Base-by-base conservation (phyloP, 2,113 vertebrate species). In the Alouatta palliata region DNA sequence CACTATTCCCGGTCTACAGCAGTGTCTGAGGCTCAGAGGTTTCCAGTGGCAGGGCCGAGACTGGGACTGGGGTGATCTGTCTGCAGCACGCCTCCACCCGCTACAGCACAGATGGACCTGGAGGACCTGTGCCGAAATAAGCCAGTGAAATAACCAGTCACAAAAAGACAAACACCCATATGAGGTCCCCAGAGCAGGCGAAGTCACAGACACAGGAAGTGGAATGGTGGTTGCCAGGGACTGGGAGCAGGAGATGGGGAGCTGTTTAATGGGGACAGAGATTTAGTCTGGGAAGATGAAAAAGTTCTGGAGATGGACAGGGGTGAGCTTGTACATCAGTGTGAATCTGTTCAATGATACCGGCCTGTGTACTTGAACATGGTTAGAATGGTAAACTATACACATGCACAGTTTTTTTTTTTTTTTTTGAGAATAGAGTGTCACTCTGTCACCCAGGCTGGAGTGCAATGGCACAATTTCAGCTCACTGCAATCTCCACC, bases 31-130 rank as follows among this genome's bases (percentile, higher is more conserved):
- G 52, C 49, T 25, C 37, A 5, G 83, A 23, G 58, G 25, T 30
- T 35, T 16, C 23, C 1, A 47, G 21, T 25, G 9, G 27, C 47
- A 16, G 37, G 21, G 73, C n/a, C 2, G 21, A 79, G 30, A 35
- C 1, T 1, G 70, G 43, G n/a, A 32, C 8, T 19, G 12, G 2
- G 45, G 2, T 10, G 13, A 14, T 17, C 11, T 6, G n/a, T 30
- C 43, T 45, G 37, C 12, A 56, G 14, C 43, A 17, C 3, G 5
- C 12, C 37, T 73, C 21, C 37, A 73, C 37, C 23, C 13, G 71
- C 71, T 43, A 25, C 37, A 13, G 10, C 10, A 25, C 0, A 4
- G 43, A 47, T 16, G 45, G 75, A 76, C 27, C 43, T 32, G 13
- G 75, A 47, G 25, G 73, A 76, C 43, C 3, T 45, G 43, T 4